Evolutionary conservation across 2,888 invertebrate genomes (phyloP).

Genomic region (Temnothorax ravouxi): DNA sequence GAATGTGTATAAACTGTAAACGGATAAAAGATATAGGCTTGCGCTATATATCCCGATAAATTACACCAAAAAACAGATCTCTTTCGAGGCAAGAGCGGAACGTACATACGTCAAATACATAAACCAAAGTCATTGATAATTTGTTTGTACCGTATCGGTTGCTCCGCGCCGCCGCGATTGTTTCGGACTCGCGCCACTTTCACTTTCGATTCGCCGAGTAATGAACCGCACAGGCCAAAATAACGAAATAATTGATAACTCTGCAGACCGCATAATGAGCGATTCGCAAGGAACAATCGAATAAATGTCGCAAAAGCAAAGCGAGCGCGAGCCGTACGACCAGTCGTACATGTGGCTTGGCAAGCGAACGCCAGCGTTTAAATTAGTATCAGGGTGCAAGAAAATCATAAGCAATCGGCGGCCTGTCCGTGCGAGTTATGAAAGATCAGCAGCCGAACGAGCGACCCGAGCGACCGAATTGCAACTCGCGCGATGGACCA

Average conservation of each 20-base stretch:
- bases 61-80: background rate
- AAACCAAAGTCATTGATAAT: conserved; percentile 4
- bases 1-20: background rate
- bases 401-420: conserved; percentile 47
- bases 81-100: background rate
- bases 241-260: conserved; percentile 37
- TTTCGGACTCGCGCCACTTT: conserved; percentile 42
- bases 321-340: background rate
- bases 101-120: background rate
- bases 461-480: background rate
- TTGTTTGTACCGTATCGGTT: background rate
- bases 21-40: background rate
- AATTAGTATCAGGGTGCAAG: conserved; percentile 39
- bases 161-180: background rate
- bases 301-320: conserved; percentile 35
- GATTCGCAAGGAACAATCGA: conserved; percentile 32
- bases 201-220: conserved; percentile 37
- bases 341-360: background rate
- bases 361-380: conserved; percentile 28
- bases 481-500: background rate
- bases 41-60: background rate
- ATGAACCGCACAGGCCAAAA: conserved; percentile 34
- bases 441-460: background rate
- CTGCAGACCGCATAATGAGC: conserved; percentile 14
- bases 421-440: background rate